phyloP scores from a whole-genome alignment of 2,797 vertebrate genomes.

The Thaleichthys pacificus region DNA sequence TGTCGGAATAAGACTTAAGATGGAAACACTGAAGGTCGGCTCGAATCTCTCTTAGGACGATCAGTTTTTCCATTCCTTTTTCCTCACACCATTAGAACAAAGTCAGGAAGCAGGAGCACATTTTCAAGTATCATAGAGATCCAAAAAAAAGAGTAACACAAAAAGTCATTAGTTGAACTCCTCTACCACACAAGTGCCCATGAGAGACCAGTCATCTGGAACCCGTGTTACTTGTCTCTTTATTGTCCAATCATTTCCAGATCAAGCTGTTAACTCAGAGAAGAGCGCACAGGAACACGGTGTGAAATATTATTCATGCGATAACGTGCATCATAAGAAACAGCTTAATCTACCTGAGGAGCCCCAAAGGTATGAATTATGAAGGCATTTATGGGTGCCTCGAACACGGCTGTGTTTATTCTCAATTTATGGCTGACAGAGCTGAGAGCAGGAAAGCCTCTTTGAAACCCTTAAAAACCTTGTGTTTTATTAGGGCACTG shows the following conservation, averaged over 20 bases:
- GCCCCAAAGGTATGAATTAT: conserved; percentile 87
- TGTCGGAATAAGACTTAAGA: conserved; percentile 14
- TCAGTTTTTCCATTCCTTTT: no score
- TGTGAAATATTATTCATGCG: conserved; percentile 55
- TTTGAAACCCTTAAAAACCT: conserved; percentile 92
- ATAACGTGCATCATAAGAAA: conserved; percentile 66
- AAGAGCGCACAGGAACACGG: conserved; percentile 5
- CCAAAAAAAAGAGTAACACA: conserved; percentile 21
- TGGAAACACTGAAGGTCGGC: conserved; percentile 14
- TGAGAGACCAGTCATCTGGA: conserved; percentile 57
- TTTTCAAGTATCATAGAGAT: conserved; percentile 12
- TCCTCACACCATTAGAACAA: no score
- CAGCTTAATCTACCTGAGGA: conserved; percentile 68
- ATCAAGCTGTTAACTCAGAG: conserved; percentile 54
- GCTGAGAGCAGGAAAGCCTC: conserved; percentile 85
- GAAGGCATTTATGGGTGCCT: conserved; percentile 86
- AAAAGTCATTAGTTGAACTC: conserved; percentile 33
- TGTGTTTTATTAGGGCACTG: conserved; percentile 82
- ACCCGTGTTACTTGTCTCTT: conserved; percentile 53
- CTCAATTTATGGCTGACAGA: conserved; percentile 96
- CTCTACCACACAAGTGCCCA: conserved; percentile 36
- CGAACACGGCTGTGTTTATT: conserved; percentile 89
- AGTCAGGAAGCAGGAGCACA: not conserved
- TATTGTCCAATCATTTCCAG: conserved; percentile 58
- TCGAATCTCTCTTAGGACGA: no score